phyloP scores from a whole-genome alignment of 2,113 vertebrate genomes.

The Rana temporaria region DNA sequence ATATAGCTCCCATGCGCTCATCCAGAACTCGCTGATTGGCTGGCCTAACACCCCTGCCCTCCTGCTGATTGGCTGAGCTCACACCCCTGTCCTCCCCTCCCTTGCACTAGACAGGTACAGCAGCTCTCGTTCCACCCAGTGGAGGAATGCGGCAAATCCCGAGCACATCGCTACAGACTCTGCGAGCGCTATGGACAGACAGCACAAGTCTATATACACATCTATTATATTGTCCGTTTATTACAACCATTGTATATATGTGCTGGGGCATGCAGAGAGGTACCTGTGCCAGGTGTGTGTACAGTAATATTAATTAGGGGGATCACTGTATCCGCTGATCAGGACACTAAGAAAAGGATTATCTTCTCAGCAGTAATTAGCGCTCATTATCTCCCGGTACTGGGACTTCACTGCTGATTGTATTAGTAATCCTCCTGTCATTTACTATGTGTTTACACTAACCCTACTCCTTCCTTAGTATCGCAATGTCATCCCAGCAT shows the following conservation, averaged over 20 bases:
- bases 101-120: constrained; percentile 23
- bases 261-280: too few relatives aligned
- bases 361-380: constrained; percentile 11
- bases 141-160: constrained; percentile 6
- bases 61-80: constrained; percentile 23
- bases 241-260: not conserved
- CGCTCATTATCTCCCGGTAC: constrained; percentile 18
- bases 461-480: not conserved
- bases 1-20: constrained; percentile 27
- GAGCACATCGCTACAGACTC: not conserved
- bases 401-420: not conserved
- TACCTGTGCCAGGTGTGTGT: not conserved
- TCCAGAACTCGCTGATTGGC: constrained; percentile 3
- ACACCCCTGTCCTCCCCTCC: constrained; percentile 19
- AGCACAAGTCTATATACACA: too few relatives aligned
- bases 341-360: not conserved
- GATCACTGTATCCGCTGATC: constrained; percentile 12
- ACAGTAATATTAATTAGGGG: not conserved
- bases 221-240: too few relatives aligned
- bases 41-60: constrained; percentile 22
- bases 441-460: constrained; percentile 1
- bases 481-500: not conserved
- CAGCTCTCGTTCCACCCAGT: constrained; percentile 22
- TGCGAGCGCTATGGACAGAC: too few relatives aligned
- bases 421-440: not conserved